Conservation (phyloP, 2,797 vertebrate genomes). For the Hydrocynus forskahlii region DNA sequence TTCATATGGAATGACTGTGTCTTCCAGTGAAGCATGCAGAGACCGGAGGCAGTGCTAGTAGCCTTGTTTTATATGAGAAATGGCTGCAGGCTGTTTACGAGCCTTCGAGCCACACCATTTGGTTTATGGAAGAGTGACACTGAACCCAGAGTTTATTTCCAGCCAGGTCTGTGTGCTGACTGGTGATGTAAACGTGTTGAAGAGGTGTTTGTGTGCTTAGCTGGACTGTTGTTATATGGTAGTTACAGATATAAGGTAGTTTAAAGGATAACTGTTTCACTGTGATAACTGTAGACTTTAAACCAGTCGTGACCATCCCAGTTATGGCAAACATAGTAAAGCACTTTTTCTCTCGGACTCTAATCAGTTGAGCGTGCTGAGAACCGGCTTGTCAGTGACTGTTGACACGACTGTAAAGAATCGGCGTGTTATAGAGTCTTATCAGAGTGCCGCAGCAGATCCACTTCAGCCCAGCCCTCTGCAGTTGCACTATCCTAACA, state of each 20-base stretch:
- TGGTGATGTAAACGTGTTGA: not conserved
- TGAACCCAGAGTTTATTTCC: not conserved
- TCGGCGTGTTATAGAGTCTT: conserved; percentile 6
- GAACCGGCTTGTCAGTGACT: conserved; percentile 10
- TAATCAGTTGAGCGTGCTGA: conserved; percentile 30
- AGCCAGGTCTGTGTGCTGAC: not conserved
- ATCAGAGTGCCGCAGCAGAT: conserved; percentile 26
- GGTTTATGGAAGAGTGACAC: not conserved
- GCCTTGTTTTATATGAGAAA: not conserved
- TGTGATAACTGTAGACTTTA: conserved; percentile 47
- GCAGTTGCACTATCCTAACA: conserved; percentile 7
- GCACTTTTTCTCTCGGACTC: conserved; percentile 5
- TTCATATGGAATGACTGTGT: conserved; percentile 1
- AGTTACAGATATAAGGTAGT: no score
- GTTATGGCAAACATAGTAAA: conserved; percentile 32
- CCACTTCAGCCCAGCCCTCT: not conserved
- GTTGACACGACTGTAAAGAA: conserved; percentile 20
- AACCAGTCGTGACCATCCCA: conserved; percentile 9
- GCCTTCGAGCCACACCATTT: not conserved
- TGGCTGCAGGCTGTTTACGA: not conserved
- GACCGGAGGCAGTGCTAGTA: not conserved
- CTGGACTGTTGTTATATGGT: conserved; percentile 4
- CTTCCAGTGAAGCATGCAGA: not conserved
- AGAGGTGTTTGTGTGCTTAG: conserved; percentile 4
- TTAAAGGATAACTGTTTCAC: conserved; percentile 39